A percentile compares a stretch with the other conserved stretches of the same genome.
Conservation (phyloP, 37 sponge, comb jelly and placozoan genomes). For the Dysidea cf. avara region DNA sequence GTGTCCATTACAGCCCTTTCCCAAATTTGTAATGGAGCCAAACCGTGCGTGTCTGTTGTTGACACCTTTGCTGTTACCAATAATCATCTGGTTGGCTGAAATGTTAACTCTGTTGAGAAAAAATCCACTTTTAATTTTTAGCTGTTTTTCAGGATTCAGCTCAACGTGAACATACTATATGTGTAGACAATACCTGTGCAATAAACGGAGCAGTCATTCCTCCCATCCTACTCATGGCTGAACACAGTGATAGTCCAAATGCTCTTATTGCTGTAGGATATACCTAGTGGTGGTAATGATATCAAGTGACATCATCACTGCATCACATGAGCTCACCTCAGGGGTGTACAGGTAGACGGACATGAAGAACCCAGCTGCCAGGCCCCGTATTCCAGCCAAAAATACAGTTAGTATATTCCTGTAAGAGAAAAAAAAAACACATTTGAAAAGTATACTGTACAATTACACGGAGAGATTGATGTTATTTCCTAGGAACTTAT, state of each 20-base stretch:
- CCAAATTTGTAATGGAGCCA: too few relatives aligned
- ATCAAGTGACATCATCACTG: too few relatives aligned
- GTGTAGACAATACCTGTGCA: slow-evolving; percentile 12
- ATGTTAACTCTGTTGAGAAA: background rate
- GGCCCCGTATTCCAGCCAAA: slow-evolving; percentile 32
- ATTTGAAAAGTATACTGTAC: too few relatives aligned
- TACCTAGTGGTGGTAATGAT: too few relatives aligned
- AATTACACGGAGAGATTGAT: too few relatives aligned
- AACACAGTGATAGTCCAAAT: slow-evolving; percentile 1
- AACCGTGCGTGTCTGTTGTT: too few relatives aligned
- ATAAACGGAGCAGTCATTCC: slow-evolving; percentile 10
- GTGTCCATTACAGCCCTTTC: too few relatives aligned
- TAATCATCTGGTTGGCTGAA: too few relatives aligned
- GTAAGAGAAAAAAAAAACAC: background rate
- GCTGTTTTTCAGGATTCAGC: too few relatives aligned
- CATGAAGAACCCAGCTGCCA: slow-evolving; percentile 47
- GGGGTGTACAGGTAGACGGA: slow-evolving; percentile 55
- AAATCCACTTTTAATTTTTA: background rate
- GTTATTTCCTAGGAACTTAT: too few relatives aligned
- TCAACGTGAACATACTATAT: too few relatives aligned
- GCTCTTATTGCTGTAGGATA: slow-evolving; percentile 16
- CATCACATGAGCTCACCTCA: slow-evolving; percentile 13
- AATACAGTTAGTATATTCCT: slow-evolving; percentile 19
- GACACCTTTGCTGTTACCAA: too few relatives aligned
- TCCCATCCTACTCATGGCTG: slow-evolving; percentile 10